Evolutionary conservation across 2,888 invertebrate species (phyloP), one percentile per base, ranked within the genome.

Genomic region (Agrilus cyanescens): DNA sequence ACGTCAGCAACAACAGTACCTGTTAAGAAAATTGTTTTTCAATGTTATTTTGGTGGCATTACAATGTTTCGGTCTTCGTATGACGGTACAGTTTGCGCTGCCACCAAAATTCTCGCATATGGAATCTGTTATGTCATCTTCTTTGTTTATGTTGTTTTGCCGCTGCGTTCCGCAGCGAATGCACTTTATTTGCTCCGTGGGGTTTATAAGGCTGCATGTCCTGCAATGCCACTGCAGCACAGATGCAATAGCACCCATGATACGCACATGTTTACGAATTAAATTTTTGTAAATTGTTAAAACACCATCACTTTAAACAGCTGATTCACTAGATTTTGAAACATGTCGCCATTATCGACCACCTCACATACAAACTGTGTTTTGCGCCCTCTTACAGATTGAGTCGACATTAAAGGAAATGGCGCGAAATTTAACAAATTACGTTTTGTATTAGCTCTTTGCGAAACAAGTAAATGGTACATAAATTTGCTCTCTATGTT

Each of bases 211-310:
- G 71, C 83, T 80, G 74, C 89, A 89, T 70, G 80, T 78, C 68
- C 78, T 78, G 76, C 89, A 89, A 74, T 86, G 84, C 88, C 88
- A 90, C 75, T 89, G 89, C 69, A 89, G 79, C 73, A 89, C 88
- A 68, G 89, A 89, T 72, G 88, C 87, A 74, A 88, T 88, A 68
- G 88, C 87, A 72, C 89, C 89, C 89, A 89, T 89, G 65, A 66
- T 72, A 67, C 64, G 68, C 66, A 68, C 73, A 73, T 73, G 67
- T 65, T 69, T 66, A 50, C 46, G 44, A 37, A 12, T 15, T 43
- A 38, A 41, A 29, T 41, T 36, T 25, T 5, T 33, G 29, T 42
- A 48, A 47, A 38, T 30, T 46, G 29, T 45, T 45, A 47, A 47
- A 48, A 49, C 46, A 42, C 46, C 43, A 45, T 45, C 41, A 40